Conservation (phyloP, 2,888 invertebrate species). For the Leptinotarsa juncta region DNA sequence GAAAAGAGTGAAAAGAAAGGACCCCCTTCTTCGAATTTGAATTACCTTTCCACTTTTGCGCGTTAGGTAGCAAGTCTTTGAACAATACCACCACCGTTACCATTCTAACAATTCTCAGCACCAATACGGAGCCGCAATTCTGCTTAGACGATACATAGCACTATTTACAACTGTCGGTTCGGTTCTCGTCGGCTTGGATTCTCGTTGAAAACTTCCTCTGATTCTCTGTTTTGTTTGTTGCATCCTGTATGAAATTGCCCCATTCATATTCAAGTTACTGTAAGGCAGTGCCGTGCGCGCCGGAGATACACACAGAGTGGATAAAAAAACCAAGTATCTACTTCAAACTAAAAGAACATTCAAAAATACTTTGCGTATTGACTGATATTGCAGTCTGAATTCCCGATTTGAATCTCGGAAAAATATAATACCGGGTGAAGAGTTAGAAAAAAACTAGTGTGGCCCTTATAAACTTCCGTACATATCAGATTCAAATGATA, state of each 20-base stretch:
- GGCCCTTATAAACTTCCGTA: too few species aligned
- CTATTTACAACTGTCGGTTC: not conserved
- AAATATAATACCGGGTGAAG: too few species aligned
- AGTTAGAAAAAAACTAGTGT: too few species aligned
- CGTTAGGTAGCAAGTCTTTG: not conserved
- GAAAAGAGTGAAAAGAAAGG: conserved; percentile 1
- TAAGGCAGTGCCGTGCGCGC: conserved; percentile 8
- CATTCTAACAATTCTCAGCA: not conserved
- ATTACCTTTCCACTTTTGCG: conserved; percentile 20
- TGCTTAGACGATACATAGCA: conserved; percentile 1
- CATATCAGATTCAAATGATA: too few species aligned
- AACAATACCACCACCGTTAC: not conserved
- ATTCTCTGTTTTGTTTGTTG: conserved; percentile 31
- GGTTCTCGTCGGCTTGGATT: conserved; percentile 27
- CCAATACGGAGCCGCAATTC: not conserved
- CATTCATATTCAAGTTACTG: conserved; percentile 16
- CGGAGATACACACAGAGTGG: not conserved
- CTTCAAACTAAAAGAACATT: too few species aligned
- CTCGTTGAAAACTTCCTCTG: conserved; percentile 30
- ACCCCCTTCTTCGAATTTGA: conserved; percentile 24
- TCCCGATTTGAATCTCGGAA: too few species aligned
- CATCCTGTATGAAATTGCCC: conserved; percentile 43
- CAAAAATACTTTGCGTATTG: too few species aligned
- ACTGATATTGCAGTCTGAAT: too few species aligned
- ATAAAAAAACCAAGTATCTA: too few species aligned